These are phyloP conservation scores for Rhabdornis inornatus DNA, from an alignment of 2,113 vertebrate genomes.

Conservation along the genomic window DNA sequence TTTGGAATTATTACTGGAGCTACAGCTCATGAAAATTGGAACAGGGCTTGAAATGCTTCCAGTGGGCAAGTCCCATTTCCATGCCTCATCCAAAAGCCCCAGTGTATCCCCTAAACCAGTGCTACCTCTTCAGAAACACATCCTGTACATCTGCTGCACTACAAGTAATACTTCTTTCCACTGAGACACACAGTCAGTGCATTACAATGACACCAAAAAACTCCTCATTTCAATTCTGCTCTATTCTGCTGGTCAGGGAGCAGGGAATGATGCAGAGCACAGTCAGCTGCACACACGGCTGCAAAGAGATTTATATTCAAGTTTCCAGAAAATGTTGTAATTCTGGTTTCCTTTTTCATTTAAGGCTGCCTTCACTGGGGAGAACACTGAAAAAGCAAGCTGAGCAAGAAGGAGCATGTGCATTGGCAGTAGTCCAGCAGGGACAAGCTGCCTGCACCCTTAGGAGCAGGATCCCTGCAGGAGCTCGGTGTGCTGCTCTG, in stretches of 20 bases:
- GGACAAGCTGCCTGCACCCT: neutral
- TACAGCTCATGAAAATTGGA: neutral
- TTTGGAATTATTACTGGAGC: neutral
- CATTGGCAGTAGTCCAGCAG: neutral
- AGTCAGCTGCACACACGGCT: neutral
- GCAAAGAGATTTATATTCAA: neutral
- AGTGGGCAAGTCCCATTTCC: rapidly evolving
- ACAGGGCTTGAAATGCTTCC: neutral
- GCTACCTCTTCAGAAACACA: neutral
- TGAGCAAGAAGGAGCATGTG: neutral
- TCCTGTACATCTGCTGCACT: neutral
- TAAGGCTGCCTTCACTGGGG: neutral
- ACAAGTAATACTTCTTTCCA: neutral
- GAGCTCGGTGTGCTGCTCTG: neutral
- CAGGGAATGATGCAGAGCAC: neutral
- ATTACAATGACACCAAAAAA: neutral
- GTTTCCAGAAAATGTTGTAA: rapidly evolving
- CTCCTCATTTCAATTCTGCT: neutral
- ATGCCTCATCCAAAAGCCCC: neutral
- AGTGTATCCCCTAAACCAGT: neutral
- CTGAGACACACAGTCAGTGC: too few species aligned
- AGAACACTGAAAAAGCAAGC: neutral
- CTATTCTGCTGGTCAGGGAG: neutral
- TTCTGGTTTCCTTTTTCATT: neutral
- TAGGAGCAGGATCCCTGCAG: neutral